Base-by-base conservation (phyloP, 2,888 invertebrate species). In the Scaptodrosophila latifasciaeformis region DNA sequence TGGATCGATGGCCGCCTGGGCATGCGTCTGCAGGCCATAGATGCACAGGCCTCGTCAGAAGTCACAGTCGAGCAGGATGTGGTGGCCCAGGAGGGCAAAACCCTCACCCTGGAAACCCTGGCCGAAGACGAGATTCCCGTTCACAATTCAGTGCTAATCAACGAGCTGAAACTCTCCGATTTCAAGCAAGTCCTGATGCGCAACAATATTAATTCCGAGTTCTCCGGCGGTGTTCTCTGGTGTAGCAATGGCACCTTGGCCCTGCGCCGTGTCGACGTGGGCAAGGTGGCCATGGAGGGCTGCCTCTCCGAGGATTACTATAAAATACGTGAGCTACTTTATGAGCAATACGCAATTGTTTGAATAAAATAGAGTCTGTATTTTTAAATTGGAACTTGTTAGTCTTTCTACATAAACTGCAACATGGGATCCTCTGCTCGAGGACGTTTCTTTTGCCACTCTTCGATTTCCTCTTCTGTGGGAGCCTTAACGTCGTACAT, bases 301-400 rank as follows among this genome's bases (percentile, higher is more conserved):
- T 93, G 95, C 52, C 87, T 97, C 0, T 95, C 96, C 5, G 96
- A 97, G 76, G 97, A 99, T 69, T 99, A 97, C 86, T 99, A 94
- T 87, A 93, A 91, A 89, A 93, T 99, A 42, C 89, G 97, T 53
- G 95, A 96, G 71, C 87, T 98, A 30, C 88, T 99, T 24, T 99
- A 99, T 84, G 93, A 95, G 63, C 98, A 99, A 85, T 99, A 97
- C 87, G 99, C 98, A 53, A 96, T 99, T 82, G 92, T 98, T 49
- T 97, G 89, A 87, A 42, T 49, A 44, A 53, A 54, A 37, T n/a
- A 15, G 27, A 59, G 3, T 10, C 30, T 34, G 12, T 15, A 12
- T 35, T 1, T 12, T 27, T 31, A 31, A 31, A n/a, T 31, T 31
- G 5, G n/a, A 10, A 19, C 31, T 19, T 1, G 10, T 37, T 35